A percentile compares a stretch with the other conserved stretches of the same genome.
Evolutionary conservation across 2,113 vertebrate species (phyloP).

Genomic region (Gnathonemus longibarbis): DNA sequence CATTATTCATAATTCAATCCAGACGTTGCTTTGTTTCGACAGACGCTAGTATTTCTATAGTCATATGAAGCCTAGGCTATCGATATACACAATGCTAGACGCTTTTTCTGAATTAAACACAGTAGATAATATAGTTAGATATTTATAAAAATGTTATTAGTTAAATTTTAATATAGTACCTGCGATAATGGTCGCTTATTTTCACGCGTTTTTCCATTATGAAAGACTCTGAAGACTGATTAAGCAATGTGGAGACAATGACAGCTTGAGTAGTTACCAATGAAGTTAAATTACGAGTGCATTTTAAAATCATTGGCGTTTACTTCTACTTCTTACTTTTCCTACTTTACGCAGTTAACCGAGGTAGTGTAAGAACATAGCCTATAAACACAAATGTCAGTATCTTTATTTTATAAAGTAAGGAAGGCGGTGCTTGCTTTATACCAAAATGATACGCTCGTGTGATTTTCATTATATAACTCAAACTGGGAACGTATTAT

Average conservation of each 20-base stretch:
- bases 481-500: neutral
- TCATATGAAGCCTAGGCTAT: neutral
- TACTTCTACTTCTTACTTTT: neutral
- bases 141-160: neutral
- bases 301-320: constrained; percentile 14
- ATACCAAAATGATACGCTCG: neutral
- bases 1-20: constrained; percentile 1
- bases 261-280: constrained; percentile 54
- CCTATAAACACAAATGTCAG: neutral
- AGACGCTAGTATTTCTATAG: neutral
- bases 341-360: neutral
- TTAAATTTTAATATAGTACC: neutral
- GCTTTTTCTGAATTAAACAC: neutral
- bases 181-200: neutral
- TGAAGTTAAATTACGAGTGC: constrained; percentile 46
- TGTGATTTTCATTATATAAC: neutral
- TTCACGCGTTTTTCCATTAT: constrained; percentile 35
- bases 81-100: neutral
- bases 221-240: constrained; percentile 62
- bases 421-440: neutral
- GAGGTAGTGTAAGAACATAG: neutral
- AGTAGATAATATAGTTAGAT: neutral
- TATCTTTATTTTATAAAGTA: neutral
- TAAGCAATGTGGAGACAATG: constrained; percentile 62
- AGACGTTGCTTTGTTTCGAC: constrained; percentile 19